Percentiles rank a stretch among this genome's conserved stretches.
Evolutionary conservation across 64 coral and sea anemone species (phyloP).

Genomic region (Montipora cactus): DNA sequence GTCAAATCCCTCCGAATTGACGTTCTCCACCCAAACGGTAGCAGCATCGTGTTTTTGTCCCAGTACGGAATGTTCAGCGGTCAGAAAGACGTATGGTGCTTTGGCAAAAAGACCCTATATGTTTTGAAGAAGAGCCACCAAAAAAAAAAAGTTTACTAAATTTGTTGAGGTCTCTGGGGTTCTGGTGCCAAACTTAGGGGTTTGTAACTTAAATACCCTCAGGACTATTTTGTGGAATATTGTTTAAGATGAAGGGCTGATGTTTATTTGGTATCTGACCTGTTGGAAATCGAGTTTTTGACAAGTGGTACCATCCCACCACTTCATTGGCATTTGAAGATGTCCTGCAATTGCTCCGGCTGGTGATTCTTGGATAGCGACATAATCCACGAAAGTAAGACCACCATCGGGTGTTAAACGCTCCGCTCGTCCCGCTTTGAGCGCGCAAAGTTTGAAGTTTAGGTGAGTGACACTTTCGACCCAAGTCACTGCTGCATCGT

Average conservation of each 20-base stretch:
- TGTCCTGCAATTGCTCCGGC: constrained; percentile 53
- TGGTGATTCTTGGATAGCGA: constrained; percentile 84
- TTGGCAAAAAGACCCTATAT: neutral
- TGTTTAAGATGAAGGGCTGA: too few relatives aligned
- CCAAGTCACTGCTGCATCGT: constrained; percentile 88
- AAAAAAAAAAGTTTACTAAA: too few relatives aligned
- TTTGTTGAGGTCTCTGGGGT: too few relatives aligned
- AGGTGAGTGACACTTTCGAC: constrained; percentile 64
- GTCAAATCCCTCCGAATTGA: neutral
- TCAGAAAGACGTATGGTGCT: neutral
- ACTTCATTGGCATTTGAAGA: constrained; percentile 44
- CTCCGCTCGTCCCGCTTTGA: constrained; percentile 82
- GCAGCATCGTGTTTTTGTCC: constrained; percentile 24
- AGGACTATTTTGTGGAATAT: too few relatives aligned
- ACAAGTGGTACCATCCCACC: constrained; percentile 92
- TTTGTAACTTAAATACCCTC: too few relatives aligned
- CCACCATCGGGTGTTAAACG: constrained; percentile 69
- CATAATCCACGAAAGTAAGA: constrained; percentile 80
- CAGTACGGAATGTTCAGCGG: constrained; percentile 2
- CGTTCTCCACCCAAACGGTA: constrained; percentile 32
- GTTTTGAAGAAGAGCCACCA: too few relatives aligned
- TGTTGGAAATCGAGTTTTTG: constrained; percentile 31
- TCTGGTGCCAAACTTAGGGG: too few relatives aligned
- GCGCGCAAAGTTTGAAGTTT: constrained; percentile 75
- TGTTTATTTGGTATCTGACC: neutral